Percentiles rank a stretch among this genome's conserved stretches.
Evolutionary conservation across 1,140 invertebrate genomes (phyloP).

Genomic region (Meloidogyne hapla): DNA sequence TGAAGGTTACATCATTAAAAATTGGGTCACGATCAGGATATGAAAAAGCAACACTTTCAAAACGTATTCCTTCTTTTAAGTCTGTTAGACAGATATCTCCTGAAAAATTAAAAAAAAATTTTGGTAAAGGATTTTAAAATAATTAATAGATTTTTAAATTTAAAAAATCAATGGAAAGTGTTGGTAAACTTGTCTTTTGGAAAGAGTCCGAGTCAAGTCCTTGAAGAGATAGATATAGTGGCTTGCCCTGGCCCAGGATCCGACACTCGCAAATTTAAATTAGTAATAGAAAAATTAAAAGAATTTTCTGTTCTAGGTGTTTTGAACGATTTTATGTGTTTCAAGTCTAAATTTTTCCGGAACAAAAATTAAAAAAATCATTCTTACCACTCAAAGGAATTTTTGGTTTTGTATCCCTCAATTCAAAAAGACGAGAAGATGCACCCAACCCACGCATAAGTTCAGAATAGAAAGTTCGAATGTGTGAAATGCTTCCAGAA

Average conservation of each 20-base stretch:
- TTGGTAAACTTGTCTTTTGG: too few species aligned
- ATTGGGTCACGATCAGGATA: constrained; percentile 69
- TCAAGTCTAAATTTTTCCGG: too few species aligned
- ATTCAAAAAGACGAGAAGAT: constrained; percentile 80
- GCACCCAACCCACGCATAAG: constrained; percentile 89
- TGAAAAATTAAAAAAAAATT: neutral
- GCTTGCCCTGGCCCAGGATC: too few species aligned
- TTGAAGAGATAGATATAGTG: too few species aligned
- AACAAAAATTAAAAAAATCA: neutral
- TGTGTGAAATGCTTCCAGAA: constrained; percentile 51
- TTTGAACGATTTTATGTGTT: too few species aligned
- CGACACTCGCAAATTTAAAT: too few species aligned
- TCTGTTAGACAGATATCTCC: constrained; percentile 65
- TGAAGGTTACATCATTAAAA: constrained; percentile 66
- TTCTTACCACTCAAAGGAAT: constrained; percentile 69
- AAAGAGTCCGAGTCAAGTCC: too few species aligned
- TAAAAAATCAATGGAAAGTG: too few species aligned
- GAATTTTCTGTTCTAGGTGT: too few species aligned
- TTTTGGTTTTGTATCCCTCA: constrained; percentile 77
- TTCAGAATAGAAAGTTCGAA: constrained; percentile 87
- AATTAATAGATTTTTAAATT: neutral
- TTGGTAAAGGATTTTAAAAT: too few species aligned
- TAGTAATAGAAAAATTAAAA: too few species aligned
- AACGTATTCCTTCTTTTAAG: constrained; percentile 69
- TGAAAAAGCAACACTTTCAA: constrained; percentile 68